Conservation (phyloP, 2,113 vertebrate species). For the Trogon surrucura region DNA sequence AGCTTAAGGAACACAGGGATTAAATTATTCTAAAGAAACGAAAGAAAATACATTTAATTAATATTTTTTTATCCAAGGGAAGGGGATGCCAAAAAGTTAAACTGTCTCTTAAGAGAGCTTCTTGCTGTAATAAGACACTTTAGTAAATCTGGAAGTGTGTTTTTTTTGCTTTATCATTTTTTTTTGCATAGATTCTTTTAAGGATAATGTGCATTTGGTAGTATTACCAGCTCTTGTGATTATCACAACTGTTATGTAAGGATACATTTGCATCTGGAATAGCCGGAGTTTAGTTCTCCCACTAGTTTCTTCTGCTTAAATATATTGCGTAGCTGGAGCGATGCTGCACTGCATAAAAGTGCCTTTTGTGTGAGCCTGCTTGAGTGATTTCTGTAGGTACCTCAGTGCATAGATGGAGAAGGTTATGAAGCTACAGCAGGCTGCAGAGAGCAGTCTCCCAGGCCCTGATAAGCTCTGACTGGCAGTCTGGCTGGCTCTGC, state of each 20-base stretch:
- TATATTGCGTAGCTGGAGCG: rapidly evolving
- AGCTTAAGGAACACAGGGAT: neutral
- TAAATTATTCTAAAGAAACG: neutral
- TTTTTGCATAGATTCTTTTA: neutral
- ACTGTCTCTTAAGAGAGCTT: neutral
- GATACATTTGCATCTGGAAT: neutral
- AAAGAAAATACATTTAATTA: neutral
- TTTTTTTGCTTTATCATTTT: neutral
- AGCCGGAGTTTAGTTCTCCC: neutral
- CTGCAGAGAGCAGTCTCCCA: neutral
- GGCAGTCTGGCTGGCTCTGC: neutral
- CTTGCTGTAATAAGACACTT: neutral
- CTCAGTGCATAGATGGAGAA: neutral
- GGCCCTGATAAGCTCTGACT: neutral
- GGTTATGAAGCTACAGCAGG: neutral
- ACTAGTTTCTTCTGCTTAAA: neutral
- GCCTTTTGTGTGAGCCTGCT: neutral
- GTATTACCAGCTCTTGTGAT: neutral
- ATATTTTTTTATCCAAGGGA: neutral
- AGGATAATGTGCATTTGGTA: neutral
- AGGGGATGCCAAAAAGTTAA: neutral
- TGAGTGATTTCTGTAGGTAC: neutral
- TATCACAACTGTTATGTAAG: neutral
- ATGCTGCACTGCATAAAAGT: neutral
- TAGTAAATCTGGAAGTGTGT: neutral